Percentiles rank a stretch among this genome's conserved stretches.
phyloP scores from a whole-genome alignment of 1,140 invertebrate genomes.

The Brachionus rotundiformis region DNA sequence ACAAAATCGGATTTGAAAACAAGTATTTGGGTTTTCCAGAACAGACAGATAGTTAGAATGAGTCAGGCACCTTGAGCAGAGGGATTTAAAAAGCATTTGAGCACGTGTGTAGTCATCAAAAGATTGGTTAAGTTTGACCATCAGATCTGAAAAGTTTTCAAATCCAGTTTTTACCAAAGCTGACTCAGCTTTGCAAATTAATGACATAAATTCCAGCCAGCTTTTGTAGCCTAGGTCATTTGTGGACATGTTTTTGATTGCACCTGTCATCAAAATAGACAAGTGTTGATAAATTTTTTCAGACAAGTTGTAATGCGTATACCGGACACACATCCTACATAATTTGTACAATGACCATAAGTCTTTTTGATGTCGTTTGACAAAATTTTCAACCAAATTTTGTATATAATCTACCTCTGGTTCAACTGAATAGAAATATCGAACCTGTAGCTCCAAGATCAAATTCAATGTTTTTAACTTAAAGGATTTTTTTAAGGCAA shows the following conservation, averaged over 20 bases:
- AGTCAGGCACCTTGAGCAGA: slow-evolving; percentile 15
- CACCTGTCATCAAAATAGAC: not conserved
- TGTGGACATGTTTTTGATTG: slow-evolving; percentile 31
- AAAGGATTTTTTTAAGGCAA: not conserved
- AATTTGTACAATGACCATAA: slow-evolving; percentile 34
- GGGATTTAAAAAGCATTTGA: slow-evolving; percentile 32
- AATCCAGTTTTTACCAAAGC: not conserved
- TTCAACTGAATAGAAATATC: not conserved
- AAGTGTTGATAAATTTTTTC: slow-evolving; percentile 21
- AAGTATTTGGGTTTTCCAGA: slow-evolving; percentile 26
- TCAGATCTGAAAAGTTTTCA: not conserved
- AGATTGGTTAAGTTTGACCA: not conserved
- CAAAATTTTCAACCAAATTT: slow-evolving; percentile 1
- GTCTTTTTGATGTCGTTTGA: not conserved
- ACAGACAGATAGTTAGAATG: not conserved
- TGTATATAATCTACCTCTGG: not conserved
- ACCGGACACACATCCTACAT: slow-evolving; percentile 37
- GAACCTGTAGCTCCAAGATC: not conserved
- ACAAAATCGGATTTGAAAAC: slow-evolving; percentile 34
- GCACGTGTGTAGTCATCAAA: not conserved
- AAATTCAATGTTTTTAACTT: slow-evolving; percentile 44
- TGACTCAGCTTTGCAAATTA: slow-evolving; percentile 30
- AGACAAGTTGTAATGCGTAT: slow-evolving; percentile 9
- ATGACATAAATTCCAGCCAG: slow-evolving; percentile 25
- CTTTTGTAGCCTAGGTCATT: slow-evolving; percentile 32